Evolutionary conservation across 2,797 vertebrate genomes (phyloP), one percentile per base, ranked within the genome.

Genomic region (Macroramphosus scolopax): DNA sequence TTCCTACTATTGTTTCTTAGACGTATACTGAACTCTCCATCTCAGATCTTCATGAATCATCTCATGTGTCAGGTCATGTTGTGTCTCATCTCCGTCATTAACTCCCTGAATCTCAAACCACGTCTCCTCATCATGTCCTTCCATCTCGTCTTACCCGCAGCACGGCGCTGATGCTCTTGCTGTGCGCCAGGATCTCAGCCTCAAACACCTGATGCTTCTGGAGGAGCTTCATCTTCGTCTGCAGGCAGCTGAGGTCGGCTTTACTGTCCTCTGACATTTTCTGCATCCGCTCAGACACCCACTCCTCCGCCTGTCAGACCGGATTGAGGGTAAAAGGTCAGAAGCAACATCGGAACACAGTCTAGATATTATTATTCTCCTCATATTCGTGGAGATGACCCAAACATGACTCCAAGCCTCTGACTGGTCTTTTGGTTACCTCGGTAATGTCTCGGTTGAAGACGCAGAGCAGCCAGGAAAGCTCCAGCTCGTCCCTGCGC

Each of bases 131-230:
- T 2, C 5, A 6, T 15, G 20, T 22, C n/a, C n/a, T n/a, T n/a
- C n/a, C n/a, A n/a, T n/a, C 18, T 9, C 11, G 8, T 15, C 58
- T 58, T n/a, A 88, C 88, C 92, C 81, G 87, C 55, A 85, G 82
- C 18, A 94, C 87, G 22, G 84, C 75, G 12, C 64, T 76, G 65
- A 95, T 85, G 59, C 89, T 88, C 63, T 89, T 80, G 15, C 88
- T 72, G 44, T 90, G 94, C 35, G 91, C 92, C 68, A 91, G 74
- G 72, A 96, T 93, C 81, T 97, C 94, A 1, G 93, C 91, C 80
- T 94, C 91, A 39, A 95, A 95, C 57, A 87, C 91, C 65, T 93
- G 91, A 68, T 95, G 94, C 40, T 92, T 95, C 79, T 91, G 89
- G n/a, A 94, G 79, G 12, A 91, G 77, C 71, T 92, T 95, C 86